phyloP scores from a whole-genome alignment of 1,140 invertebrate species.

The Vanessa tameamea region DNA sequence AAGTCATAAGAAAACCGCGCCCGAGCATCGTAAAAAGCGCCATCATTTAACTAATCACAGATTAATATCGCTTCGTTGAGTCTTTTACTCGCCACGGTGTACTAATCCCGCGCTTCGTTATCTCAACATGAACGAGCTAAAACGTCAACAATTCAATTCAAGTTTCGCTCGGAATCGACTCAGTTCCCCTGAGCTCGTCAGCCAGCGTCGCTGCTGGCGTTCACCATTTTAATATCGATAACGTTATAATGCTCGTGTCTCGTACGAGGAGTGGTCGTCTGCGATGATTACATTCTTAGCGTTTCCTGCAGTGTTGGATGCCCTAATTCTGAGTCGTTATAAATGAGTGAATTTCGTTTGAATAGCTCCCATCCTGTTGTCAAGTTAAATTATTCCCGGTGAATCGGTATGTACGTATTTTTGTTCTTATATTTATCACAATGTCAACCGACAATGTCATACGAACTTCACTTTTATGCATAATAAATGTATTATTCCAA shows the following conservation, averaged over 20 bases:
- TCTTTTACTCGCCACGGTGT: neutral
- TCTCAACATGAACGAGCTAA: neutral
- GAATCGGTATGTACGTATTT: slow-evolving; percentile 17
- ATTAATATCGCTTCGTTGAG: neutral
- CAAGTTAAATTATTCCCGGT: slow-evolving; percentile 11
- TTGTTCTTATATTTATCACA: neutral
- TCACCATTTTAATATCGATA: slow-evolving; percentile 6
- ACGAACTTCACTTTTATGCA: neutral
- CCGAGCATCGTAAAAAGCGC: neutral
- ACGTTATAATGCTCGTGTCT: slow-evolving; percentile 1
- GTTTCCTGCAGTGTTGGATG: slow-evolving; percentile 23
- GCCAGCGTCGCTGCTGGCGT: neutral
- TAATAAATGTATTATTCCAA: neutral
- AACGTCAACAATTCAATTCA: slow-evolving; percentile 8
- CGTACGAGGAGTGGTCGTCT: neutral
- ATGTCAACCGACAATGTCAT: neutral
- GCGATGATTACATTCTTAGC: slow-evolving; percentile 4
- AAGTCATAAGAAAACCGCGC: neutral
- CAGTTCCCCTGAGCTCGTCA: neutral
- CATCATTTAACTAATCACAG: neutral
- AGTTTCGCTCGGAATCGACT: neutral
- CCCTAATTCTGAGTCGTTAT: slow-evolving; percentile 18
- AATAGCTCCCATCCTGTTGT: slow-evolving; percentile 20
- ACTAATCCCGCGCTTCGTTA: neutral
- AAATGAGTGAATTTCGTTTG: slow-evolving; percentile 13